Conservation (phyloP, 2,888 invertebrate species). For the Eupithecia exiguata region DNA sequence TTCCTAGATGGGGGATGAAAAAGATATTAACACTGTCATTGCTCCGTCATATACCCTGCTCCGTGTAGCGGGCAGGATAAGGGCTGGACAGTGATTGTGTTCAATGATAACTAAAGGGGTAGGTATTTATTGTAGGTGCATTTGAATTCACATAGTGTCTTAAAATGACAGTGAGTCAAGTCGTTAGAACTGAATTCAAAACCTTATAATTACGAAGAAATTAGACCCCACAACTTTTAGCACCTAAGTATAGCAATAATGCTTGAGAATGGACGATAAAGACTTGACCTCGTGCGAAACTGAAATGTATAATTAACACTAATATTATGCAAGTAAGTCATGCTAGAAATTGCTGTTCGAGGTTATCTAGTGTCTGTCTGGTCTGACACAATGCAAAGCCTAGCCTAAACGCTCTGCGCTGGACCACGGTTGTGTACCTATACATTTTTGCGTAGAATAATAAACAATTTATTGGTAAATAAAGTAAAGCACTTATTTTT, state of each 20-base stretch:
- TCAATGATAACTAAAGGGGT: background rate
- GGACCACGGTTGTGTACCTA: background rate
- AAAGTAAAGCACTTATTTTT: no score
- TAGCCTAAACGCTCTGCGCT: slow-evolving; percentile 4
- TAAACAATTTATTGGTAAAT: background rate
- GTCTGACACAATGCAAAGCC: slow-evolving; percentile 10
- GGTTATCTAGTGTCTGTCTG: background rate
- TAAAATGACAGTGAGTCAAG: slow-evolving; percentile 17
- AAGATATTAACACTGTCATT: background rate
- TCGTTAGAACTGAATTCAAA: slow-evolving; percentile 8
- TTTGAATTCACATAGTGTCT: background rate
- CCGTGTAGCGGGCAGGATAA: background rate
- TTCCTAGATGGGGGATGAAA: no score
- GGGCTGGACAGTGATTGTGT: background rate
- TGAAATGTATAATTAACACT: slow-evolving; percentile 48
- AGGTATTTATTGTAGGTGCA: background rate
- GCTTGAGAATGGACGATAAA: slow-evolving; percentile 31
- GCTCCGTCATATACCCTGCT: background rate
- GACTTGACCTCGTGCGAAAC: slow-evolving; percentile 40
- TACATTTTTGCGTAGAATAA: background rate
- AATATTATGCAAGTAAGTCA: slow-evolving; percentile 51
- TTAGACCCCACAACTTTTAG: slow-evolving; percentile 31
- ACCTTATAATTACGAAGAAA: slow-evolving; percentile 39
- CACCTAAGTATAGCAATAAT: slow-evolving; percentile 10
- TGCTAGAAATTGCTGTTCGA: slow-evolving; percentile 31